Evolutionary conservation across 2,113 vertebrate genomes (phyloP).

Genomic region (Budorcas taxicolor): DNA sequence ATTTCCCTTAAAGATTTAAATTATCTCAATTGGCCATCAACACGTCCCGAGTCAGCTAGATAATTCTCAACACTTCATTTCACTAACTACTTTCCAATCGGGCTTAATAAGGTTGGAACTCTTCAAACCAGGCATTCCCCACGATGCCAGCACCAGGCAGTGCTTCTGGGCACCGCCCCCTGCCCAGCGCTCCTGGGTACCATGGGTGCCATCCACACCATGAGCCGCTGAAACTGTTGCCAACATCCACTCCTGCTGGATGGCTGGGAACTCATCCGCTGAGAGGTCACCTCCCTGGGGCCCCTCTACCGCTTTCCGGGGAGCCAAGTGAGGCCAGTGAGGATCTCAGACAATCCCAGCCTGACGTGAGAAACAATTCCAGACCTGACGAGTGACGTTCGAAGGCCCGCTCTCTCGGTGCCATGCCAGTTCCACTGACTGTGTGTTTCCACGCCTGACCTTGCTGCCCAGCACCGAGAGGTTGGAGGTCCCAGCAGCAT

Average conservation of each 20-base stretch:
- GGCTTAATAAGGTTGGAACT: neutral
- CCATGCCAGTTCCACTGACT: rapidly evolving
- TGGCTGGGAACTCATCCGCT: rapidly evolving
- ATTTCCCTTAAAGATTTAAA: slow-evolving; percentile 39
- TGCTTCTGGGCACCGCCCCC: neutral
- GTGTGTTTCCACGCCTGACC: neutral
- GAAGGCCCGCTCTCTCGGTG: rapidly evolving
- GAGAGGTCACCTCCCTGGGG: rapidly evolving
- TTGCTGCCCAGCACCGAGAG: rapidly evolving
- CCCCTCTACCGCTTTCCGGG: neutral
- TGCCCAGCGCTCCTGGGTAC: neutral
- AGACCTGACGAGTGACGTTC: rapidly evolving
- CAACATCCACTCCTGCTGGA: rapidly evolving
- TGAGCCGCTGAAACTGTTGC: neutral
- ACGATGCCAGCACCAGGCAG: rapidly evolving
- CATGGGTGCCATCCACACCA: rapidly evolving
- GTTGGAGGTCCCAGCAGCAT: neutral
- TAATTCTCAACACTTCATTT: slow-evolving; percentile 20
- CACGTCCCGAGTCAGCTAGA: neutral
- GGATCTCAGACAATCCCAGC: rapidly evolving
- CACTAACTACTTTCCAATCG: neutral
- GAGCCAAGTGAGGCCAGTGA: rapidly evolving
- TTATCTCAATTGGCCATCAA: neutral
- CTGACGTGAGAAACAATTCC: rapidly evolving
- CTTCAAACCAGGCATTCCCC: rapidly evolving